Conservation (phyloP, 2,113 vertebrate genomes). For the Gopherus evgoodei region DNA sequence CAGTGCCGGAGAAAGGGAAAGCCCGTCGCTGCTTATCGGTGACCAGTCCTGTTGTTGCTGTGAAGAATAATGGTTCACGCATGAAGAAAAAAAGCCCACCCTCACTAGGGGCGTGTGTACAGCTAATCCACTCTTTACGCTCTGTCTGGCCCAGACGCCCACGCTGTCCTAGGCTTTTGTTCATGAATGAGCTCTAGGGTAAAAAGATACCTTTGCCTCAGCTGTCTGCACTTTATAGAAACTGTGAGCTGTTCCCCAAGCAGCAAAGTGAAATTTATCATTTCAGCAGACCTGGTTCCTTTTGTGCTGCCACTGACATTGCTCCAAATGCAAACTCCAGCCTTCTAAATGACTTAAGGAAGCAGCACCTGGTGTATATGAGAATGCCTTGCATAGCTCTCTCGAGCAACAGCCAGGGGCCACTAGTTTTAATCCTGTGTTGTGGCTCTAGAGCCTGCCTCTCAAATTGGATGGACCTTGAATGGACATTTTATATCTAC, state of each 20-base stretch:
- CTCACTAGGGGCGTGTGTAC: background rate
- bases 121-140: conserved; percentile 13
- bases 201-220: background rate
- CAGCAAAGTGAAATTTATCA: background rate
- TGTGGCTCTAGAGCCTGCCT: background rate
- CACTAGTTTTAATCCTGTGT: background rate
- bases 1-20: fast-evolving
- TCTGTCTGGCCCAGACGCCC: conserved; percentile 45
- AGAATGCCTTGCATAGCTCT: background rate
- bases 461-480: background rate
- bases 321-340: fast-evolving
- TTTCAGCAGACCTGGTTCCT: background rate
- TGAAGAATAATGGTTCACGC: background rate
- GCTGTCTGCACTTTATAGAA: background rate
- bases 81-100: background rate
- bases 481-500: background rate
- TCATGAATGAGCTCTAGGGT: conserved; percentile 5
- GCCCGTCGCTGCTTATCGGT: fast-evolving
- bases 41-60: fast-evolving
- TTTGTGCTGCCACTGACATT: background rate
- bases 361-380: fast-evolving
- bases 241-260: fast-evolving
- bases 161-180: background rate
- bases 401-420: background rate
- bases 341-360: background rate